phyloP scores from a whole-genome alignment of 2,797 vertebrate genomes.

The Micropoecilia bifurca region DNA sequence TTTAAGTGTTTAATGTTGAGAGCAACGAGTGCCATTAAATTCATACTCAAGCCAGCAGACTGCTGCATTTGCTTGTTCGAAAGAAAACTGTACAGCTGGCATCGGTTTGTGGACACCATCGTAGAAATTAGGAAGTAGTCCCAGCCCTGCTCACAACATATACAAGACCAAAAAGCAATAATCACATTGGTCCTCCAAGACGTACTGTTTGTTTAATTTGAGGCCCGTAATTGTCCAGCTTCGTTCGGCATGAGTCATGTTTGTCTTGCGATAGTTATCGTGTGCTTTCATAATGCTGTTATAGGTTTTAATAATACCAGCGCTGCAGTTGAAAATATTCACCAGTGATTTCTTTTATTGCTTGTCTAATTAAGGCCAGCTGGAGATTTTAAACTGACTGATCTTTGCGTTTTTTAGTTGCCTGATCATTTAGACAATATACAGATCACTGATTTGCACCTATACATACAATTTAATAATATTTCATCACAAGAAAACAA shows the following conservation, averaged over 20 bases:
- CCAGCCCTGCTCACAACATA: not conserved
- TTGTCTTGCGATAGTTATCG: not conserved
- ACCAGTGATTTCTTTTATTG: not conserved
- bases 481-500: conserved; percentile 19
- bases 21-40: not conserved
- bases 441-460: not conserved
- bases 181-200: not conserved
- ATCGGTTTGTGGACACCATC: not conserved
- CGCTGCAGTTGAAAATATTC: not conserved
- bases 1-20: conserved; percentile 15
- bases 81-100: not conserved
- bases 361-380: not conserved
- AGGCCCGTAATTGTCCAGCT: not conserved
- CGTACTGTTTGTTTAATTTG: not conserved
- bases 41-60: not conserved
- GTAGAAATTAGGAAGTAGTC: not conserved
- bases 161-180: not conserved
- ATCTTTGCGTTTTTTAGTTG: not conserved
- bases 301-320: not conserved
- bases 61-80: not conserved
- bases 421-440: not conserved
- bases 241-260: not conserved
- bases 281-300: not conserved
- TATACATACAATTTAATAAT: conserved; percentile 23
- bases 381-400: not conserved